phyloP scores from a whole-genome alignment of 2,113 vertebrate species.

The Eublepharis macularius region DNA sequence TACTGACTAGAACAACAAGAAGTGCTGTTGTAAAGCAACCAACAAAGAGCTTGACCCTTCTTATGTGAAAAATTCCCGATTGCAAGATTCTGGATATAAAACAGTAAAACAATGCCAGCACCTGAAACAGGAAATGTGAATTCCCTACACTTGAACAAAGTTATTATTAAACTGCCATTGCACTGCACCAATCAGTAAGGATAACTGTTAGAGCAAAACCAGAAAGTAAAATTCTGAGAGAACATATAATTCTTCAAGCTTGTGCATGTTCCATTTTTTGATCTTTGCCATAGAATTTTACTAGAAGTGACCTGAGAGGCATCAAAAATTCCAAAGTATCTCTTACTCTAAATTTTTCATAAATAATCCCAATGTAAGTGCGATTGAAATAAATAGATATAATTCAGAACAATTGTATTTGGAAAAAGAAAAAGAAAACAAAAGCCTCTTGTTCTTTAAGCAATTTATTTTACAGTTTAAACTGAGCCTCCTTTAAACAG shows the following conservation, averaged over 20 bases:
- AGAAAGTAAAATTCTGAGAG: not conserved
- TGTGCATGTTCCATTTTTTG: not conserved
- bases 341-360: conserved; percentile 26
- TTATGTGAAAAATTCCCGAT: not conserved
- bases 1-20: not conserved
- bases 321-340: conserved; percentile 19
- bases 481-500: conserved; percentile 55
- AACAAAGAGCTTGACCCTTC: no score
- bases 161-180: not conserved
- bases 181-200: not conserved
- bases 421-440: conserved; percentile 35
- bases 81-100: not conserved
- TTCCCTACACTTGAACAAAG: not conserved
- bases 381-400: conserved; percentile 40
- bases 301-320: conserved; percentile 27
- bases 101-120: not conserved
- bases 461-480: conserved; percentile 55
- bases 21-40: no score
- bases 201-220: not conserved
- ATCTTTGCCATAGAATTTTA: not conserved
- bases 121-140: not conserved
- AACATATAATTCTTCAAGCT: not conserved
- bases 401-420: conserved; percentile 56
- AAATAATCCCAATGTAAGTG: conserved; percentile 26
- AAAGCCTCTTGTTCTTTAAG: conserved; percentile 42